Conservation (phyloP, 1,140 invertebrate species). For the Dolichoris vasculosae region DNA sequence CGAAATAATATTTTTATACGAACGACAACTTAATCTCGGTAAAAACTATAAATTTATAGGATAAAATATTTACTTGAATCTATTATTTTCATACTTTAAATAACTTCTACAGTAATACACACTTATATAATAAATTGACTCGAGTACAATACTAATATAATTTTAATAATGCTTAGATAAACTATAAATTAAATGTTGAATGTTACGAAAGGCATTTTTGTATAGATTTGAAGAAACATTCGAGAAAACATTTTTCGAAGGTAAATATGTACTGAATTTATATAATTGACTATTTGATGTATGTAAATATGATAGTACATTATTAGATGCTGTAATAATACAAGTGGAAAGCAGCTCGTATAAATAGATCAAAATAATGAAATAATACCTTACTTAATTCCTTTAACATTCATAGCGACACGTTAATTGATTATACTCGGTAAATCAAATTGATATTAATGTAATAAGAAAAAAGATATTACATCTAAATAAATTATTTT, state of each 20-base stretch:
- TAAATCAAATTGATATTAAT: not conserved
- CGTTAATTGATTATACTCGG: not conserved
- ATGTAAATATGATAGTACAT: not conserved
- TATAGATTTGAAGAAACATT: too few species aligned
- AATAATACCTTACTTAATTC: not conserved
- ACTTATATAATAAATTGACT: too few species aligned
- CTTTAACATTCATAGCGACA: not conserved
- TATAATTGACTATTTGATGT: not conserved
- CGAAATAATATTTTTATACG: too few species aligned
- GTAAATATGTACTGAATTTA: not conserved
- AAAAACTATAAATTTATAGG: too few species aligned
- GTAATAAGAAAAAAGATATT: not conserved
- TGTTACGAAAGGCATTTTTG: too few species aligned
- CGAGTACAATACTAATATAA: too few species aligned
- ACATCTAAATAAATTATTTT: not conserved
- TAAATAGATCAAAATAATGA: conserved; percentile 19
- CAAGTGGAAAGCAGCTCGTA: not conserved
- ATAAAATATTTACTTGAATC: too few species aligned
- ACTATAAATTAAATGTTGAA: too few species aligned
- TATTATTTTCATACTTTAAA: too few species aligned
- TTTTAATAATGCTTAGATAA: too few species aligned
- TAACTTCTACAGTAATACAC: too few species aligned
- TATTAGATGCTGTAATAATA: not conserved
- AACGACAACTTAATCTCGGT: too few species aligned
- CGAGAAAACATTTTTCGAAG: not conserved